phyloP scores from a whole-genome alignment of 2,113 vertebrate species.

The Tympanuchus pallidicinctus region DNA sequence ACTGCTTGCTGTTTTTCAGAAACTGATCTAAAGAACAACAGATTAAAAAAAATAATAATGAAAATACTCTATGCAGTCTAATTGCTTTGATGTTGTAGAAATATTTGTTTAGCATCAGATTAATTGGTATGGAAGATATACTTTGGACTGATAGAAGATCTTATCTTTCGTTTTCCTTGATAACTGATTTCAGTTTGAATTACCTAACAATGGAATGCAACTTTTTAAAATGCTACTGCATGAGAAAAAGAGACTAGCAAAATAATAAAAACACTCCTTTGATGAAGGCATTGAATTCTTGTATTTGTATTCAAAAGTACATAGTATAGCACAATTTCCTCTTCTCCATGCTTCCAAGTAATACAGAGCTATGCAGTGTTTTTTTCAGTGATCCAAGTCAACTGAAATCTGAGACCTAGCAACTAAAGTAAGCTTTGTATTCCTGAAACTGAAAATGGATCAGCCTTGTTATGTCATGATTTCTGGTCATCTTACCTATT shows the following conservation, averaged over 20 bases:
- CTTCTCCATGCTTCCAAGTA: neutral
- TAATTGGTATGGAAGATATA: neutral
- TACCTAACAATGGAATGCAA: neutral
- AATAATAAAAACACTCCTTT: neutral
- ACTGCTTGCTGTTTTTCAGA: neutral
- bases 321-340: neutral
- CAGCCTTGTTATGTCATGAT: neutral
- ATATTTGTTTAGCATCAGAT: neutral
- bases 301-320: neutral
- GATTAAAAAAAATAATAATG: neutral
- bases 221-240: neutral
- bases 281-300: conserved; percentile 16
- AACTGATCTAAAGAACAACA: conserved; percentile 4
- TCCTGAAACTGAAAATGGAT: neutral
- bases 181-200: conserved; percentile 15
- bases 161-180: neutral
- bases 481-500: neutral
- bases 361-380: neutral
- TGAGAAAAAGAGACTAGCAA: neutral
- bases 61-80: neutral
- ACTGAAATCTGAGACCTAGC: neutral
- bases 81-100: conserved; percentile 10
- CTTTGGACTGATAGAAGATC: neutral
- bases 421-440: conserved; percentile 21
- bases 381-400: neutral